Conservation (phyloP, 2,888 invertebrate species). For the Mamestra brassicae region DNA sequence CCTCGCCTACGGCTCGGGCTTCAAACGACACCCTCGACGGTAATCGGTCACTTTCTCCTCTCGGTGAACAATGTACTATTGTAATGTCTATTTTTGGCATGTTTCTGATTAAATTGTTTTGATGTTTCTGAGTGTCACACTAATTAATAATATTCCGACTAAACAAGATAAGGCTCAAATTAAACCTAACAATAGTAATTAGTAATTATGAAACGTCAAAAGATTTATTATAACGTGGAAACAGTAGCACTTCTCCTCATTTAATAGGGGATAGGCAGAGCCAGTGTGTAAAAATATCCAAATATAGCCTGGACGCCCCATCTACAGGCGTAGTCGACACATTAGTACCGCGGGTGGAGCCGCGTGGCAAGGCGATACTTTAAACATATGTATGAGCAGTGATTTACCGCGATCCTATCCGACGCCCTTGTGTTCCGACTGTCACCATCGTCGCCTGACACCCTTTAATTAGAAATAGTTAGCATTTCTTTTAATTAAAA, state of each 20-base stretch:
- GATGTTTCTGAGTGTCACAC: slow-evolving; percentile 34
- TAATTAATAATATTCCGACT: slow-evolving; percentile 29
- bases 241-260: slow-evolving; percentile 24
- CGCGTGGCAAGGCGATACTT: slow-evolving; percentile 74
- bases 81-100: slow-evolving; percentile 34
- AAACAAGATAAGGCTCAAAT: slow-evolving; percentile 24
- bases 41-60: too few species aligned
- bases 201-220: slow-evolving; percentile 5
- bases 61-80: too few species aligned
- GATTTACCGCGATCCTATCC: slow-evolving; percentile 78
- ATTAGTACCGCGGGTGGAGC: slow-evolving; percentile 80
- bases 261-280: slow-evolving; percentile 25
- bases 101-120: slow-evolving; percentile 53
- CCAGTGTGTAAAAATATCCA: slow-evolving; percentile 65
- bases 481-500: slow-evolving; percentile 63
- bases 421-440: slow-evolving; percentile 53
- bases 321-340: slow-evolving; percentile 82
- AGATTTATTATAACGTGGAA: slow-evolving; percentile 25
- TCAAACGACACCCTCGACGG: too few species aligned
- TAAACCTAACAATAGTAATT: slow-evolving; percentile 15
- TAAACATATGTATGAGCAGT: slow-evolving; percentile 79
- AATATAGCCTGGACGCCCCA: slow-evolving; percentile 76
- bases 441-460: slow-evolving; percentile 58
- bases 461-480: slow-evolving; percentile 68
- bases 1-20: too few species aligned